phyloP scores from a whole-genome alignment of 2,888 invertebrate genomes.

The Myopa testacea region DNA sequence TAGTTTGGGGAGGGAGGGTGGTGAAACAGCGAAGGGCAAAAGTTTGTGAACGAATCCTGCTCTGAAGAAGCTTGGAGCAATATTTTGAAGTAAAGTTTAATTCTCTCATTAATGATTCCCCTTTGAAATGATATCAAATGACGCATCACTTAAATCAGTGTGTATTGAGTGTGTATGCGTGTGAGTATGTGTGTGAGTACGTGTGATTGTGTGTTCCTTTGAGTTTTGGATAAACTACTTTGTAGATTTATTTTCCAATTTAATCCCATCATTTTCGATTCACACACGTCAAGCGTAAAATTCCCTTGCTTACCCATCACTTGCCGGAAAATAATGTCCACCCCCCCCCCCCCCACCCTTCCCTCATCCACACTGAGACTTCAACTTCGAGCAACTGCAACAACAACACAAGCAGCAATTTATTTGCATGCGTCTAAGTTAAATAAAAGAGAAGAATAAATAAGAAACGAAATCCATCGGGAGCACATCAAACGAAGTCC shows the following conservation, averaged over 20 bases:
- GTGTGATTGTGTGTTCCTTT: background rate
- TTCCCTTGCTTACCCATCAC: constrained; percentile 14
- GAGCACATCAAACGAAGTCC: constrained; percentile 29
- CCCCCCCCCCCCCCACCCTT: background rate
- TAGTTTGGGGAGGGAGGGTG: no score
- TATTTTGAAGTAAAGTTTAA: background rate
- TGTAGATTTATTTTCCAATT: constrained; percentile 9
- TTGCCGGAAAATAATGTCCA: background rate
- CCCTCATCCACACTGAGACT: no score
- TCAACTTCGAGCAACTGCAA: no score
- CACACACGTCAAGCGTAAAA: constrained; percentile 29
- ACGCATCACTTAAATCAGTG: background rate
- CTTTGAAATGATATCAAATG: background rate
- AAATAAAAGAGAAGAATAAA: constrained; percentile 31
- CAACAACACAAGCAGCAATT: background rate
- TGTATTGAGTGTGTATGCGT: background rate
- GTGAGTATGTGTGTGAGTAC: background rate
- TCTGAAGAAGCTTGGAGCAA: no score
- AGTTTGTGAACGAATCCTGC: no score
- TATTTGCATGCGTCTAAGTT: constrained; percentile 19
- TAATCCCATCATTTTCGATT: constrained; percentile 37
- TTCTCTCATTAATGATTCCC: background rate
- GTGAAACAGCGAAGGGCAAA: no score
- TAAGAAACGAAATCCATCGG: constrained; percentile 29
- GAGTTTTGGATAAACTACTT: constrained; percentile 10